Base-by-base conservation (phyloP, 2,888 invertebrate genomes). In the Caenorhabditis macrosperma region DNA sequence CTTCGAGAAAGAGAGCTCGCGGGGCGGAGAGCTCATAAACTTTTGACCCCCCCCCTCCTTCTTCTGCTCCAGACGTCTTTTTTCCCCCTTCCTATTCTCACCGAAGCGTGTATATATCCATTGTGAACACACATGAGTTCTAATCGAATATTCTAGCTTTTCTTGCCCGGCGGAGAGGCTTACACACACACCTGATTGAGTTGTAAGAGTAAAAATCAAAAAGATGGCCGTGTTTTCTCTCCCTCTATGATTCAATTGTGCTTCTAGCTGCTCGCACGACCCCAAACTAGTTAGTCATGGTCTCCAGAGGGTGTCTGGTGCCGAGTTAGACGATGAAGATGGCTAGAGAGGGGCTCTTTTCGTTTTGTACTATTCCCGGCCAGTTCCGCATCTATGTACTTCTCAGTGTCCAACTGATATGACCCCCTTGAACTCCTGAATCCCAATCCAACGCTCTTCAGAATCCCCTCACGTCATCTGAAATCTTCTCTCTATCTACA, bases 181-280 rank as follows among this genome's bases (percentile, higher is more conserved):
- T n/a, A n/a, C n/a, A n/a, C n/a, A 52, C 6, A 52, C 52, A 52
- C 52, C 52, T 52, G 52, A 52, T 52, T 52, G 52, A 52, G 52
- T 52, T 52, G 3, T 52, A 38, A 15, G 17, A 17, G 54, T 10
- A 20, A 54, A 15, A 33, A 54, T 54, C 54, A 54, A 54, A 54
- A 54, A 54, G 33, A 28, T 4, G 28, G 2, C 28, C 28, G 22
- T 52, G 26, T 52, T 28, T 52, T 52, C 9, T 26, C 28, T 5
- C 24, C 7, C 28, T 28, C 10, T 28, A 3, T 26, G 48, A 48
- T 48, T 46, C 17, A 12, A 12, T 48, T n/a, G n/a, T n/a, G n/a
- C n/a, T 48, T 48, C 24, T 48, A 48, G 48, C n/a, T n/a, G 38
- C 38, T 38, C 15, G 12, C 12, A 12, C 38, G 12, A 38, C 38